Evolutionary conservation across 2,888 invertebrate species (phyloP), one percentile per base, ranked within the genome.

Genomic region (Notodromas monacha): DNA sequence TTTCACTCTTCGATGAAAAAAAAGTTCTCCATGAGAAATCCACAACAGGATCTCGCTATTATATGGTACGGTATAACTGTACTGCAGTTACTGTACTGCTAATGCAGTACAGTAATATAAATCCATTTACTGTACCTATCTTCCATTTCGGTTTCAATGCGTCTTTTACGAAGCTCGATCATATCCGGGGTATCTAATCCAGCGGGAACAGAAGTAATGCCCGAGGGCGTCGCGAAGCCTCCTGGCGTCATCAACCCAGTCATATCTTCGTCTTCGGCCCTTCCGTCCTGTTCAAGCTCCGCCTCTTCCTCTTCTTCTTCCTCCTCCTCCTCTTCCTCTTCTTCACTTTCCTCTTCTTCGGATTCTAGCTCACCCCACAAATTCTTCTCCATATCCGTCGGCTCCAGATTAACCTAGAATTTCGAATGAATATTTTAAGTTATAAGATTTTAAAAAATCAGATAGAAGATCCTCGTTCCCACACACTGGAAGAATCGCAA

Each of bases 181-280:
- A 81, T 77, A 47, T 96, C 92, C 0, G 96, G 96, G 0, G 96
- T 96, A 55, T 96, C 92, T 55, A 92, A 63, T 34, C 89, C 89
- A 29, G 79, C 70, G 10, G 86, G 81, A 33, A 86, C 72, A 3
- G 63, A 63, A 26, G 73, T 68, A 39, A 81, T 63, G 21, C 89
- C 86, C 38, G 81, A 76, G 1, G 86, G 86, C n/a, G 86, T 89
- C 12, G 74, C 72, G 29, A 86, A 55, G 4, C 48, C 44, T 2
- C 79, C 79, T 2, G 86, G 86, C 2, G 86, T 89, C 1, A 77
- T 70, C 36, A 79, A 55, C 4, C 86, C 86, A 26, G 68, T 68
- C 31, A 68, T 65, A 41, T 72, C 74, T 10, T 43, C 45, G 26
- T 34, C 35, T 36, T 28, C 35, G n/a, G 21, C 16, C 16, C 14